A percentile compares a stretch with the other conserved stretches of the same genome.
These are phyloP conservation scores for Orthosia gothica DNA, from an alignment of 2,888 invertebrate species.

Conservation along the genomic window DNA sequence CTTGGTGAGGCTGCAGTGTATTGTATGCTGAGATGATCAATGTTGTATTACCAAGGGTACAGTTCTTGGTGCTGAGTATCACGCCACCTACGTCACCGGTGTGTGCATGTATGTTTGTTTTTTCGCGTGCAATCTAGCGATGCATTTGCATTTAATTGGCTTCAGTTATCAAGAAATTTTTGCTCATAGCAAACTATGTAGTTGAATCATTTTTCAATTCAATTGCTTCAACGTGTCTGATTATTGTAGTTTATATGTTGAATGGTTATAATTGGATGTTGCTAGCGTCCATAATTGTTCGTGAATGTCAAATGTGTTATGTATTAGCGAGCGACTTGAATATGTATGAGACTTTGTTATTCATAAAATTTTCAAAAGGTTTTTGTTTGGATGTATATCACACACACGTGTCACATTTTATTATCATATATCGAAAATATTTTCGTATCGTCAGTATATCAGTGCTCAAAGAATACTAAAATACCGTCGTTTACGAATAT, in stretches of 20 bases:
- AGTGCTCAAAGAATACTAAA: constrained; percentile 16
- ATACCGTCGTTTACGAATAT: constrained; percentile 17
- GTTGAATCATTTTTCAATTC: constrained; percentile 60
- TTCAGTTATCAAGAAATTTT: constrained; percentile 67
- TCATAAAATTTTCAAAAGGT: constrained; percentile 27
- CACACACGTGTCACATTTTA: constrained; percentile 30
- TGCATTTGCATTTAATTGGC: constrained; percentile 75
- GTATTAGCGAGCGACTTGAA: constrained; percentile 22
- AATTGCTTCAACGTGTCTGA: constrained; percentile 48
- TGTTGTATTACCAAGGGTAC: not conserved
- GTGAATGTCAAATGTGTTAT: constrained; percentile 45
- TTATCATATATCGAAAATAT: constrained; percentile 42
- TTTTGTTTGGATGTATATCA: constrained; percentile 21
- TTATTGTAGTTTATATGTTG: constrained; percentile 39
- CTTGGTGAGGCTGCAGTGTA: not conserved
- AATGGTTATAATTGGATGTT: constrained; percentile 42
- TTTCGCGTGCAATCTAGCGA: constrained; percentile 63
- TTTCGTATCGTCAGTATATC: constrained; percentile 22
- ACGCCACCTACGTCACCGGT: constrained; percentile 77
- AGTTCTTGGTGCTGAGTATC: constrained; percentile 64
- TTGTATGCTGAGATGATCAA: constrained; percentile 35
- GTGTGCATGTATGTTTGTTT: constrained; percentile 64
- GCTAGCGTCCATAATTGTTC: constrained; percentile 25
- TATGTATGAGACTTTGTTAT: constrained; percentile 54
- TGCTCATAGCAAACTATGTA: constrained; percentile 59